These are phyloP conservation scores for Yponomeuta plumbellus DNA, from an alignment of 2,888 invertebrate species.

Conservation along the genomic window DNA sequence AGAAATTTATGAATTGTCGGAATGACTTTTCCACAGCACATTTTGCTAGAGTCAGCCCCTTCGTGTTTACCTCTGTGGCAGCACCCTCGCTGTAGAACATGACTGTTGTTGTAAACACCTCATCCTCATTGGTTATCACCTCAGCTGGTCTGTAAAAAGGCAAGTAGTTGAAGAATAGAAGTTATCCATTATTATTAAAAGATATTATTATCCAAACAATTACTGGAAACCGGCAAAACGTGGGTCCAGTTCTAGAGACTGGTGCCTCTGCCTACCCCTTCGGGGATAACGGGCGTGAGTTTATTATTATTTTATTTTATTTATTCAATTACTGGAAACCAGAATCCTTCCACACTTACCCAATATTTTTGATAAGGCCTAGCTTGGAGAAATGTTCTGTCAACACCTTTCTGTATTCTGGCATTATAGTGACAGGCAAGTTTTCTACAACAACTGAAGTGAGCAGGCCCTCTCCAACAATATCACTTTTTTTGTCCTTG, in stretches of 20 bases:
- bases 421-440: conserved; percentile 48
- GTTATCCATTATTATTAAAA: background rate
- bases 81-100: conserved; percentile 47
- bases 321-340: too few relatives aligned
- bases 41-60: too few relatives aligned
- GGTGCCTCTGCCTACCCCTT: too few relatives aligned
- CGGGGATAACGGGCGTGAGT: too few relatives aligned
- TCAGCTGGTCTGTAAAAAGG: conserved; percentile 49
- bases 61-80: conserved; percentile 41
- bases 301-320: too few relatives aligned
- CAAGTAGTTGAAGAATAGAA: background rate
- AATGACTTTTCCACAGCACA: too few relatives aligned
- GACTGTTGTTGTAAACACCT: conserved; percentile 56
- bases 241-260: too few relatives aligned
- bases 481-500: conserved; percentile 47
- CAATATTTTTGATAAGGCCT: conserved; percentile 51
- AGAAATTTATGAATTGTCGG: too few relatives aligned
- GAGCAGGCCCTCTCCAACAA: conserved; percentile 28
- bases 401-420: conserved; percentile 46
- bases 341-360: conserved; percentile 48
- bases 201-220: background rate
- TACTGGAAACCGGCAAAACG: too few relatives aligned
- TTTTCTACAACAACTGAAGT: conserved; percentile 53
- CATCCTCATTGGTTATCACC: conserved; percentile 46
- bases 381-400: conserved; percentile 50